Base-by-base conservation (phyloP, 2,797 vertebrate species). In the Philypnodon macrostomus region DNA sequence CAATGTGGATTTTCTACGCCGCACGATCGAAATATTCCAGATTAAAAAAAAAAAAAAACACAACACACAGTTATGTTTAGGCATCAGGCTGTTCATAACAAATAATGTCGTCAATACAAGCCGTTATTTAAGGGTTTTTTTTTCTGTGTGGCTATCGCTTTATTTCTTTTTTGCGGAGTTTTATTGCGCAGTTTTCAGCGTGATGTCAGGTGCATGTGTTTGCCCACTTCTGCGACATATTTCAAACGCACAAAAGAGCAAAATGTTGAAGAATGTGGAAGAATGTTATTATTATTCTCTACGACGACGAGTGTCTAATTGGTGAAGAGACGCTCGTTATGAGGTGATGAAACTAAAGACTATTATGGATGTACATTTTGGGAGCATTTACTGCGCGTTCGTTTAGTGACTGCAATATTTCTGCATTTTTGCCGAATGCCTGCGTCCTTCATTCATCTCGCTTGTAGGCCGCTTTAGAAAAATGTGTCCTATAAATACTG, bases 361-460 rank as follows among this genome's bases (percentile, higher is more conserved):
- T 30, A 9, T 19, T 2, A 40, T n/a, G n/a, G 15, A 9, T 4
- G 6, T 40, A 40, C 32, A 33, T 33, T 33, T 33, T 14, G n/a
- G 18, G 1, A 10, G 4, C 27, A n/a, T 13, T 7, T 38, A 19
- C 18, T 11, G 18, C 11, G 18, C 5, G 7, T 29, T n/a, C 11
- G 18, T 39, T 39, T 39, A 19, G 37, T 7, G 18, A 39, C 18
- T 13, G 37, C 23, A 29, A 29, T 2, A 10, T 29, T 29, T 29
- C 1, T 8, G 7, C 9, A 1, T 40, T 35, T 3, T 17, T 58
- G 49, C 26, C 4, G 21, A 65, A 59, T 65, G 52, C 7, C 21
- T 2, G 21, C 7, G 41, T 18, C 33, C 32, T 8, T 10, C 12
- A 7, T 7, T 12, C 7, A 30, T 35, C 10, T 14, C 6, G 21